phyloP scores from a whole-genome alignment of 2,888 invertebrate genomes.

The Ypsolopha sequella region DNA sequence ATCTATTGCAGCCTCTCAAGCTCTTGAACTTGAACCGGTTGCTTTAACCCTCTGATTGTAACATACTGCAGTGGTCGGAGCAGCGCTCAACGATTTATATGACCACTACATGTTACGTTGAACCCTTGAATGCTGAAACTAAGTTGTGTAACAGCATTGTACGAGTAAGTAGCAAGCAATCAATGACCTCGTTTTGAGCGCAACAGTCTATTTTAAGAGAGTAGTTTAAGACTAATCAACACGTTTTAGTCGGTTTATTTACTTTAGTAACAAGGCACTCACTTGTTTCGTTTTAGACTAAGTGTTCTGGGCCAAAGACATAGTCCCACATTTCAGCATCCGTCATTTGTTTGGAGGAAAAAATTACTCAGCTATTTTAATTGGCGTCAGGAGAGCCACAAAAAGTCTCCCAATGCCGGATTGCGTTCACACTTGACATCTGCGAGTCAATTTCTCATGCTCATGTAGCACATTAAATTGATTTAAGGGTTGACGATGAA shows the following conservation, averaged over 20 bases:
- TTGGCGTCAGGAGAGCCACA: conserved; percentile 50
- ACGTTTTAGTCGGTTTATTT: conserved; percentile 48
- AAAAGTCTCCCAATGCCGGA: conserved; percentile 39
- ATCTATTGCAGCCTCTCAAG: conserved; percentile 31
- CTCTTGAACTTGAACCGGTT: conserved; percentile 50
- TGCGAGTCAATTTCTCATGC: conserved; percentile 14
- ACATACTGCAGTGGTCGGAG: conserved; percentile 21
- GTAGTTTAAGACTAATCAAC: conserved; percentile 47
- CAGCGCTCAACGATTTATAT: conserved; percentile 11
- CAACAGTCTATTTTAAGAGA: conserved; percentile 30
- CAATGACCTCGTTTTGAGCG: conserved; percentile 43
- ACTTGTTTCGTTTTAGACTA: conserved; percentile 39
- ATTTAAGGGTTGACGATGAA: not conserved
- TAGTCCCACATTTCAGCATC: conserved; percentile 25
- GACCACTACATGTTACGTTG: conserved; percentile 11
- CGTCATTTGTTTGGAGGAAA: conserved; percentile 46
- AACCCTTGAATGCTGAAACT: conserved; percentile 23
- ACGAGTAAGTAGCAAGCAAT: too few relatives aligned
- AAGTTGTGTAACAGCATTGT: conserved; percentile 32
- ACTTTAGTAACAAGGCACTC: conserved; percentile 39
- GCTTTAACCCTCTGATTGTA: conserved; percentile 24
- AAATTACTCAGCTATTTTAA: conserved; percentile 65
- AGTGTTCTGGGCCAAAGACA: conserved; percentile 54
- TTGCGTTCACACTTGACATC: conserved; percentile 35
- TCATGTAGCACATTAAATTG: conserved; percentile 4